Evolutionary conservation across 1,140 invertebrate species (phyloP).

Genomic region (Dendroctonus ponderosae): DNA sequence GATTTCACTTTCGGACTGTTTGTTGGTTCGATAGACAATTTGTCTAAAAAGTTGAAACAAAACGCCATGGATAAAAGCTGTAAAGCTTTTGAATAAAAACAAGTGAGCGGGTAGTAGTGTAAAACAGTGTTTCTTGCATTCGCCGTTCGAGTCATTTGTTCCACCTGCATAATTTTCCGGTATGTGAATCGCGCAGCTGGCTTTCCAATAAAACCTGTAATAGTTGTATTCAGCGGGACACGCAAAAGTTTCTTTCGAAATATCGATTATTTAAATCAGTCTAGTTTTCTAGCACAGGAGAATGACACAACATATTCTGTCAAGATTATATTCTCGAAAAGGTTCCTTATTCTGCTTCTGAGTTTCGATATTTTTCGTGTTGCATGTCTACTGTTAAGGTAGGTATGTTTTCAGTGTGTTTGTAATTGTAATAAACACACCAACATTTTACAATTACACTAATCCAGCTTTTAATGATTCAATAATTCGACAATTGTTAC

Average conservation of each 20-base stretch:
- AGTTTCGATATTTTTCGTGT: slow-evolving; percentile 4
- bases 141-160: no score
- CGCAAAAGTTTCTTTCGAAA: slow-evolving; percentile 13
- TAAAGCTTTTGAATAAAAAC: no score
- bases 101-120: no score
- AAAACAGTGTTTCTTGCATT: no score
- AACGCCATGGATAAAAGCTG: no score
- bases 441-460: no score
- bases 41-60: no score
- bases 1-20: no score
- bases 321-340: slow-evolving; percentile 21
- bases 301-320: slow-evolving; percentile 37
- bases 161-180: background rate
- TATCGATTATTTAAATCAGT: slow-evolving; percentile 41
- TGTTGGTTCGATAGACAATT: no score
- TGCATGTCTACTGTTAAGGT: slow-evolving; percentile 41
- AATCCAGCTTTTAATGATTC: slow-evolving; percentile 6
- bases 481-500: slow-evolving; percentile 4
- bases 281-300: slow-evolving; percentile 30
- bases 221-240: slow-evolving; percentile 16
- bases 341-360: background rate
- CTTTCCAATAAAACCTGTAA: slow-evolving; percentile 3
- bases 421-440: background rate
- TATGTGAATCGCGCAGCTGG: slow-evolving; percentile 6
- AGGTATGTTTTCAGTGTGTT: slow-evolving; percentile 13